Base-by-base conservation (phyloP, 2,797 vertebrate species). In the Sebastes dallii region DNA sequence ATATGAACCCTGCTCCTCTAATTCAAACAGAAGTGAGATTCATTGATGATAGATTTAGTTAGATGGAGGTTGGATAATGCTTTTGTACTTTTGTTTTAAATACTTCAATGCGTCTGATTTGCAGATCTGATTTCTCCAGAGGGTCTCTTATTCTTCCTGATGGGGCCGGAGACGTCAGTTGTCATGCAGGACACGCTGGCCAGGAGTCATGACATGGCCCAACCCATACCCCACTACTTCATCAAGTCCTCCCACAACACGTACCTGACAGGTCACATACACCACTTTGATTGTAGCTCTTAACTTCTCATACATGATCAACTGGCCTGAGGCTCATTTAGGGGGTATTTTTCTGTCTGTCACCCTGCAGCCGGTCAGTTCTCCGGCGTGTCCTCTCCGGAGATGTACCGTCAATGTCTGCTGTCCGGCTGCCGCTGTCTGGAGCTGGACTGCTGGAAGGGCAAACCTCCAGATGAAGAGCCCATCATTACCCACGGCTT, bases 371-470 rank as follows among this genome's bases (percentile, higher is more conserved):
- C 97, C 0, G 98, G 99, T 59, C 99, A 99, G 95, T 99, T 99
- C 89, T 99, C 98, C 0, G 98, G 99, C 0, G 91, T 96, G 11
- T 99, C 99, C 0, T 99, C 99, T 25, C 97, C 98, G 0, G 99
- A 99, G 92, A 99, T 99, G 98, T 99, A 99, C 79, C 97, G 99
- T 1, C 98, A 99, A 95, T 96, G 96, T 3, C 96, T 99, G 91
- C 96, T 99, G 79, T 92, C 97, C 0, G 98, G 99, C 86, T 99
- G 99, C 83, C 97, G 99, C 60, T 99, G 99, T 3, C 96, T 99
- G 91, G 99, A 99, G 92, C 95, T 99, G 68, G 99, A 99, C 84
- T 99, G 99, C 94, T 99, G 99, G 98, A 99, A 99, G 90, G 99
- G 99, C 11, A 97, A 98, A 72, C 97, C 96, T 65, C 97, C 97